These are phyloP conservation scores for Eupithecia tripunctaria DNA, from an alignment of 2,888 invertebrate genomes.

Conservation along the genomic window DNA sequence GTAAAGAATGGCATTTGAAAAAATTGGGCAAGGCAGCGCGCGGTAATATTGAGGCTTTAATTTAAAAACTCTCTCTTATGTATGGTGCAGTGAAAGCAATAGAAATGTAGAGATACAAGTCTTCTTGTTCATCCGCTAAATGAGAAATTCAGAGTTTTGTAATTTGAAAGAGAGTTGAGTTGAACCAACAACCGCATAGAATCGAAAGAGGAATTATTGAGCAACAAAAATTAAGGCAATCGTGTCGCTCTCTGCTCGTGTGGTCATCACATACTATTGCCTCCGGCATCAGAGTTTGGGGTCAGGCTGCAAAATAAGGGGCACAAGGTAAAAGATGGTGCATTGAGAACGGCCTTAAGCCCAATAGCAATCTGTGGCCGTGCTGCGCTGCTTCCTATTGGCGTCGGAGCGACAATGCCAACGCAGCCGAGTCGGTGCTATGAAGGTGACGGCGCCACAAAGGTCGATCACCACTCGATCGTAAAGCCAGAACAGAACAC, in stretches of 20 bases:
- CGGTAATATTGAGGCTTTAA: conserved; percentile 26
- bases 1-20: conserved; percentile 67
- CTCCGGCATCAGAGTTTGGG: conserved; percentile 65
- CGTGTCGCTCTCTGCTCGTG: conserved; percentile 42
- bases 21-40: conserved; percentile 56
- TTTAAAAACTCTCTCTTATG: conserved; percentile 31
- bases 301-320: conserved; percentile 78
- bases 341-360: conserved; percentile 84
- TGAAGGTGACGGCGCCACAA: conserved; percentile 77
- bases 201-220: conserved; percentile 22
- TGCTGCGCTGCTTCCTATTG: conserved; percentile 80
- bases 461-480: conserved; percentile 72
- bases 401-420: conserved; percentile 81
- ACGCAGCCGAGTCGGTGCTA: conserved; percentile 63
- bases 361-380: conserved; percentile 81
- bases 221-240: conserved; percentile 31
- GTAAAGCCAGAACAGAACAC: conserved; percentile 40
- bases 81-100: conserved; percentile 27
- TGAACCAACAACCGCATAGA: conserved; percentile 10
- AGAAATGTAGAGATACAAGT: conserved; percentile 24
- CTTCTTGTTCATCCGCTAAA: conserved; percentile 21
- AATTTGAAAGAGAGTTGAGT: conserved; percentile 15
- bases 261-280: conserved; percentile 56
- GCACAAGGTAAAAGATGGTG: conserved; percentile 85
- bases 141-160: conserved; percentile 18